phyloP scores from a whole-genome alignment of 35 echinoderm and acorn worm species.

The Stichopus chloronotus region DNA sequence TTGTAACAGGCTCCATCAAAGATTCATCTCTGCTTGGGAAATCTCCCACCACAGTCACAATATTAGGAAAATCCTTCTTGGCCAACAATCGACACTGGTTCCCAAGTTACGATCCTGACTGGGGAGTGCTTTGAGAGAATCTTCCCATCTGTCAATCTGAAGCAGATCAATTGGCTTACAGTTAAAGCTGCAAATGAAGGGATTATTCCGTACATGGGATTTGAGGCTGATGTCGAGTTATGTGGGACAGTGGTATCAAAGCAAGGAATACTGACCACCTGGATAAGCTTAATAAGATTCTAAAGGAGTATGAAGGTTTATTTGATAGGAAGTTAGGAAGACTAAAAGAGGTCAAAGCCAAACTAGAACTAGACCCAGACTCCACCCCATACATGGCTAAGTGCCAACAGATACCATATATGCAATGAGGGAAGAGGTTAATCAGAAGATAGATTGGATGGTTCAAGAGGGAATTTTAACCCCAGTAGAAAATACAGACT shows the following conservation, averaged over 20 bases:
- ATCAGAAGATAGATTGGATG: constrained; percentile 42
- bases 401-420: constrained; percentile 53
- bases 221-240: not conserved
- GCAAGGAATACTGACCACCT: not conserved
- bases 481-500: not conserved
- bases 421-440: constrained; percentile 48
- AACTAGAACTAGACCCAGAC: constrained; percentile 19
- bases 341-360: constrained; percentile 51
- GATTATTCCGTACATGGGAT: constrained; percentile 27
- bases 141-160: not conserved
- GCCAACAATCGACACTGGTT: constrained; percentile 45
- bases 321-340: constrained; percentile 60
- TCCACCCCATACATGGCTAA: constrained; percentile 39
- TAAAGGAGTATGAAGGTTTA: constrained; percentile 36
- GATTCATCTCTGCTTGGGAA: not conserved
- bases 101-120: constrained; percentile 13
- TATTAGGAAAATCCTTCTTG: not conserved
- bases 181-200: constrained; percentile 31
- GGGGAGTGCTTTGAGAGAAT: not conserved
- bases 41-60: not conserved
- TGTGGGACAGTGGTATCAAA: no score
- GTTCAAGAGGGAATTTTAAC: constrained; percentile 24
- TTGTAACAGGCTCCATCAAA: not conserved
- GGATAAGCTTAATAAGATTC: not conserved
- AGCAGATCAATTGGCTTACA: not conserved